These are phyloP conservation scores for Fulica atra DNA, from an alignment of 2,113 vertebrate genomes.

Conservation along the genomic window DNA sequence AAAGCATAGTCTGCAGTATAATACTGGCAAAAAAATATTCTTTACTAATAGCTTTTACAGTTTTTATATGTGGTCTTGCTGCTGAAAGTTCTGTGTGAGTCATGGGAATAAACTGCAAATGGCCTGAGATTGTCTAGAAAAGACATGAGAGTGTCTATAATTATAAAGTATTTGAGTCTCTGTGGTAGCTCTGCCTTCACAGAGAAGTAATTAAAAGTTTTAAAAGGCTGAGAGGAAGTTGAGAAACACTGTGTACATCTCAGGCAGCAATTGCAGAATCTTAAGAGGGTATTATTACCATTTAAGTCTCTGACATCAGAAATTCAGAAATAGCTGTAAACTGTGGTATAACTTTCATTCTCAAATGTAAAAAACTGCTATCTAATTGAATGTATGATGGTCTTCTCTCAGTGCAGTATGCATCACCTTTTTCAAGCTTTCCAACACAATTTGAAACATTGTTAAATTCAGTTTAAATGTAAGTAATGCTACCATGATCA, in stretches of 20 bases:
- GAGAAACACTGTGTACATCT: neutral
- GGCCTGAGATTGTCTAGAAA: neutral
- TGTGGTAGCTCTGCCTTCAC: neutral
- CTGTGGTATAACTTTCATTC: neutral
- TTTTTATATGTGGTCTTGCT: neutral
- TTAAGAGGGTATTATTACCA: neutral
- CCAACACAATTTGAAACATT: neutral
- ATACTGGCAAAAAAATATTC: neutral
- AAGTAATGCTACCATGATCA: neutral
- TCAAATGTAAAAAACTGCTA: neutral
- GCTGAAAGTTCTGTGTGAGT: neutral
- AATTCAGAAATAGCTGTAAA: conserved; percentile 37
- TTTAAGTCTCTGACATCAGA: neutral
- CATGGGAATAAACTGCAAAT: neutral
- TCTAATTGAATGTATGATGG: neutral
- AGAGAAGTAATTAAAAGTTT: conserved; percentile 39
- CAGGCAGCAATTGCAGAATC: neutral
- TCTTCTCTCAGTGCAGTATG: neutral
- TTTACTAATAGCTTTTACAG: neutral
- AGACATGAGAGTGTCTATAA: neutral
- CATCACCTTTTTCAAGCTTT: neutral
- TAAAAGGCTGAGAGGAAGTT: neutral
- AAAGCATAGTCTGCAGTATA: neutral
- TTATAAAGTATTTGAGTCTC: neutral
- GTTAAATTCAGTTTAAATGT: conserved; percentile 46